Conservation (phyloP, 2,888 invertebrate species). For the Dendrolimus houi region DNA sequence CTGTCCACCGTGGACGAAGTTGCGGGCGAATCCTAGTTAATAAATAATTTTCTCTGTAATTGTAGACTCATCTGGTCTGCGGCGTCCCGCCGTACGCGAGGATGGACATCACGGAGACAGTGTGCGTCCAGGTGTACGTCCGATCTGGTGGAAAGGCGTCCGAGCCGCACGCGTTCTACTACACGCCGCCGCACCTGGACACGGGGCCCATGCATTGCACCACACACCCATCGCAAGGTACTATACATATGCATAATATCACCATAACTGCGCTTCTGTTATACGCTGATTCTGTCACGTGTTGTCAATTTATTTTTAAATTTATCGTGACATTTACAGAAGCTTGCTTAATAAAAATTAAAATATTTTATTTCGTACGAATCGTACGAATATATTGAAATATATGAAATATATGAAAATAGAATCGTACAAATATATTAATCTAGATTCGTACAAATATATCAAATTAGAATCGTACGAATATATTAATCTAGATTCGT, state of each 20-base stretch:
- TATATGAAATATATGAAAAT: too few relatives aligned
- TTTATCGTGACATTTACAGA: too few relatives aligned
- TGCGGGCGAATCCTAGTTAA: too few relatives aligned
- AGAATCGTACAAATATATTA: too few relatives aligned
- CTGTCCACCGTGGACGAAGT: too few relatives aligned
- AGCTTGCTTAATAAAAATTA: too few relatives aligned
- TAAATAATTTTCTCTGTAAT: neutral
- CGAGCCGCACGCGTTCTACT: conserved; percentile 89
- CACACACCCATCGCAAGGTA: conserved; percentile 46
- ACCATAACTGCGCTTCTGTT: neutral
- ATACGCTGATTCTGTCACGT: neutral
- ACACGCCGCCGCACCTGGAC: conserved; percentile 77
- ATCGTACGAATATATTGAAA: too few relatives aligned
- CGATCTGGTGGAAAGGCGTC: conserved; percentile 91
- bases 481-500: too few relatives aligned
- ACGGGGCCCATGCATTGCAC: conserved; percentile 46
- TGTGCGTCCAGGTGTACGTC: conserved; percentile 85
- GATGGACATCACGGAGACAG: conserved; percentile 81
- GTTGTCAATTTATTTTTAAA: neutral
- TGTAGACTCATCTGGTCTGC: conserved; percentile 91
- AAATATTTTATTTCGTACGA: too few relatives aligned
- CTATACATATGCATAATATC: conserved; percentile 1
- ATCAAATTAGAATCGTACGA: too few relatives aligned
- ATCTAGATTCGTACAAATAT: too few relatives aligned
- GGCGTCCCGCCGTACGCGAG: conserved; percentile 87